Base-by-base conservation (phyloP, 1,140 invertebrate species). In the Ceratoteleas bidentatus region DNA sequence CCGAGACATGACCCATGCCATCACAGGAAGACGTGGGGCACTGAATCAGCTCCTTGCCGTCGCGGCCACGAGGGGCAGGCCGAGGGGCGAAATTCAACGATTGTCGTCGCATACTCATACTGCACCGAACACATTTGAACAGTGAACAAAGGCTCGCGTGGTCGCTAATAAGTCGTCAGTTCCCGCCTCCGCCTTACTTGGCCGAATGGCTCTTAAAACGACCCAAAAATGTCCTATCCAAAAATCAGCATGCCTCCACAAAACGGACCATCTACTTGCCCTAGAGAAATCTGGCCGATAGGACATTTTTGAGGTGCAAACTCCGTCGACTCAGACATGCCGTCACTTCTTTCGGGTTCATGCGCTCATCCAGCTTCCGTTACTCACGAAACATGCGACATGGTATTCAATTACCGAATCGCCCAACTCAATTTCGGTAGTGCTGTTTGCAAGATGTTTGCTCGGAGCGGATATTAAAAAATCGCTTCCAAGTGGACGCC, bases 1-100 rank as follows among this genome's bases (percentile, higher is more conserved):
- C 95, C 86, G 94, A 95, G 87, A 95, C 90, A 91, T 95, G 94
- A 85, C 94, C 94, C 92, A 94, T 93, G 89, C 95, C 95, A 92
- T 95, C 94, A 92, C 95, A 96, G 85, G 93, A 94, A 78, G 93
- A 93, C 69, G 94, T 95, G 66, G 95, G 95, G 88, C 95, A 96
- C 88, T 94, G 94, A 88, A 95, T 93, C 88, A 94, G 92, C 91
- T 95, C 94, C 92, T 94, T 94, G 84, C 93, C 93, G 86, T 94
- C 94, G 87, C 93, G 92, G 87, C 92, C 92, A 88, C 92, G 89
- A 88, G 87, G 87, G 81, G 86, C 84, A 87, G 91, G 88, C 70
- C 91, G 90, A 84, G 86, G 81, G 70, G 88, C 86, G 84, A 89
- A 90, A 92, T 89, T 90, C 89, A 91, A 92, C 82, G 88, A 90